These are phyloP conservation scores for Myotis findleyi DNA, from an alignment of 2,797 vertebrate genomes.

Conservation along the genomic window DNA sequence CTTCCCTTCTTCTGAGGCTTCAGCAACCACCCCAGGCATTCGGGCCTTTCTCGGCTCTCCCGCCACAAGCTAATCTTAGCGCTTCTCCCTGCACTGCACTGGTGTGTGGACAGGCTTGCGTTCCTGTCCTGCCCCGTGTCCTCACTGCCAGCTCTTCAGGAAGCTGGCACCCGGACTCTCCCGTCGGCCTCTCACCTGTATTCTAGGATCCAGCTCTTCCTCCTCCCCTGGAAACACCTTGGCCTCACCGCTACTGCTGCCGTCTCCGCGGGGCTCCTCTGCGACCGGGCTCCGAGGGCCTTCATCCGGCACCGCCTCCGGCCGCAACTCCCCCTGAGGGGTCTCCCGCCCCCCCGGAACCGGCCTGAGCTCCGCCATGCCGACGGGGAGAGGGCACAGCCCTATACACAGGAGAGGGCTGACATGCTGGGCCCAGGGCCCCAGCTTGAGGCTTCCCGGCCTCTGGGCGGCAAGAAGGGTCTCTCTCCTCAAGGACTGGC, in stretches of 20 bases:
- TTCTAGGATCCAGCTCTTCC: slow-evolving; percentile 92
- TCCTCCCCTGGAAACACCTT: slow-evolving; percentile 84
- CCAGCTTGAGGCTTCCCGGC: slow-evolving; percentile 44
- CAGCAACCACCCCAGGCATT: neutral
- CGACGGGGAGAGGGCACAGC: slow-evolving; percentile 66
- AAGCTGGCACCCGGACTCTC: neutral
- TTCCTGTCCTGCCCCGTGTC: neutral
- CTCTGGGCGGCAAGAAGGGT: neutral
- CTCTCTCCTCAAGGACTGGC: slow-evolving; percentile 28
- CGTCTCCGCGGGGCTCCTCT: slow-evolving; percentile 80
- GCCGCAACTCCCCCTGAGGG: slow-evolving; percentile 68
- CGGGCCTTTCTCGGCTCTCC: neutral
- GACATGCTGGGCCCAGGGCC: slow-evolving; percentile 74
- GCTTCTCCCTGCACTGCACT: neutral
- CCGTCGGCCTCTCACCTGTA: slow-evolving; percentile 85
- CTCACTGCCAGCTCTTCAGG: neutral
- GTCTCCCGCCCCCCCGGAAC: slow-evolving; percentile 70
- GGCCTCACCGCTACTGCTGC: slow-evolving; percentile 67
- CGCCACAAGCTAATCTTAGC: neutral
- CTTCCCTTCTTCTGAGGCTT: neutral
- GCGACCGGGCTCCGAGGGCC: slow-evolving; percentile 85
- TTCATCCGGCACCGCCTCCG: slow-evolving; percentile 71
- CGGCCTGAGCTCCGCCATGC: slow-evolving; percentile 73
- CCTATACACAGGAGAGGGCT: slow-evolving; percentile 67
- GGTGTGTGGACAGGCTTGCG: neutral